Percentiles rank a stretch among this genome's conserved stretches.
These are phyloP conservation scores for Salvelinus namaycush DNA, from an alignment of 2,113 vertebrate species.

Conservation along the genomic window DNA sequence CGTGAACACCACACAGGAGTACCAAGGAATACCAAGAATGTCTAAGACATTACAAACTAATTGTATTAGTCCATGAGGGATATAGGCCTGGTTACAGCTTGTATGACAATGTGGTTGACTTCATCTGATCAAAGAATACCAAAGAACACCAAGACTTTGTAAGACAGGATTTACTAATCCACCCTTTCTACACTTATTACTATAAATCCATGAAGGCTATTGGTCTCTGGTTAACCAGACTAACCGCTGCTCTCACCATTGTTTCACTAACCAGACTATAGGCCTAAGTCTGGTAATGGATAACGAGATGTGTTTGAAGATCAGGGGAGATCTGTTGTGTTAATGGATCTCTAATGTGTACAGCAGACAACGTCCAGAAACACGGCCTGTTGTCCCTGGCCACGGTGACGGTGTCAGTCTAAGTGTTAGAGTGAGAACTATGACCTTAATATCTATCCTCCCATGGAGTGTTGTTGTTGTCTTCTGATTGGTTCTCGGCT, in stretches of 20 bases:
- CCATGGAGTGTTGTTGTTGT: conserved; percentile 41
- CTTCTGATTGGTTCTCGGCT: conserved; percentile 53
- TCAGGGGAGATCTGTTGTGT: neutral
- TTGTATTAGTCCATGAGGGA: too few relatives aligned
- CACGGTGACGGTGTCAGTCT: neutral
- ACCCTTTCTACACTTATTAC: neutral
- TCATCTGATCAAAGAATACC: neutral
- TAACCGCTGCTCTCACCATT: too few relatives aligned
- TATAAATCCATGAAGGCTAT: neutral
- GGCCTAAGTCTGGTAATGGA: neutral
- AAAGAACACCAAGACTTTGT: too few relatives aligned
- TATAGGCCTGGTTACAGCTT: too few relatives aligned
- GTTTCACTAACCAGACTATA: neutral
- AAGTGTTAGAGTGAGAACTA: neutral
- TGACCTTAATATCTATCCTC: conserved; percentile 31
- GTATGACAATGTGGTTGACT: neutral
- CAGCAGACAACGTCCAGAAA: neutral
- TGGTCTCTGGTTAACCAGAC: too few relatives aligned
- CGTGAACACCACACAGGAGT: neutral
- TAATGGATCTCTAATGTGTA: neutral
- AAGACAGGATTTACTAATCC: neutral
- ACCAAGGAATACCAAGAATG: too few relatives aligned
- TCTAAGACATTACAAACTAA: too few relatives aligned
- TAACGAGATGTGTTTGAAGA: neutral
- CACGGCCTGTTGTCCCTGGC: neutral